Evolutionary conservation across 1,140 invertebrate genomes (phyloP), one percentile per base, ranked within the genome.

Genomic region (Zophobas atratus): DNA sequence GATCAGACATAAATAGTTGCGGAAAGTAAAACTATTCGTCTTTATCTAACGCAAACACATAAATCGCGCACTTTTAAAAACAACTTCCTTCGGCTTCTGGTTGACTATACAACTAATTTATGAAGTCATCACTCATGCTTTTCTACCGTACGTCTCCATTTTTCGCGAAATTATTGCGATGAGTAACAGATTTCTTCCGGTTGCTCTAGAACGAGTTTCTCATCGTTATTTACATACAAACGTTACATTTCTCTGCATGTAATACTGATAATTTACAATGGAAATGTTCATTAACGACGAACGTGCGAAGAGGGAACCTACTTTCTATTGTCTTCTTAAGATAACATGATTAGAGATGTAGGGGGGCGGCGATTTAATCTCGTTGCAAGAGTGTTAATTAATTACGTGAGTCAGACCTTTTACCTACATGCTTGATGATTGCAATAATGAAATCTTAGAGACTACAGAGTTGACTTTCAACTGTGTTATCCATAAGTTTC

Each of bases 281-380:
- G 60, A 67, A 67, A 67, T 67, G 60, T 67, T 67, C 38, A 43
- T 67, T 67, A 67, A 67, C 60, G 43, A 67, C 60, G 38, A 67
- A 67, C 60, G 60, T 67, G 60, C 60, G 60, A 67, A 67, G 60
- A 67, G 8, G n/a, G 60, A 67, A 67, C 60, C 60, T 43, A 67
- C 60, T 67, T 67, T 67, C 60, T 67, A 43, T 67, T 67, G 60
- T 67, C n/a, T 67, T 67, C 60, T 46, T 67, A 39, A n/a, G 39
- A 67, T 67, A 67, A 67, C 39, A 32, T 43, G 60, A 67, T 67
- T 67, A 63, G 39, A 36, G 38, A 6, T 38, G 6, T 60, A 36
- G 56, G 39, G 6, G 35, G 36, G 57, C 57, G 33, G 36, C 20
- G 60, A 67, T 67, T 41, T 67, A 67, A 67, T 67, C 43, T 67